A percentile compares a stretch with the other conserved stretches of the same genome.
Evolutionary conservation across 2,888 invertebrate species (phyloP).

Genomic region (Toxonevra muliebris): DNA sequence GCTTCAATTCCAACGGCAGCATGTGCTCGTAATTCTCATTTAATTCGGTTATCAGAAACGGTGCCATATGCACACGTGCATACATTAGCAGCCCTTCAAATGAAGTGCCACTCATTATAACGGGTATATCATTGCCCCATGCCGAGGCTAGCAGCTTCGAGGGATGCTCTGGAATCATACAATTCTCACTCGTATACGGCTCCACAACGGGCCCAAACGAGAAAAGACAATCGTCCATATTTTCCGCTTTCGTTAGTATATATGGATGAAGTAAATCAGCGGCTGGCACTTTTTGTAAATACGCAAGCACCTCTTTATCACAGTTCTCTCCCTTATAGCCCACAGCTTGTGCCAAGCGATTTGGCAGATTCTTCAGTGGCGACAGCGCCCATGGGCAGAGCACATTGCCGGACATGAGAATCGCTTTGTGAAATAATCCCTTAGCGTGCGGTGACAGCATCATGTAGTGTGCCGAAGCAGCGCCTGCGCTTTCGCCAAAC

Average conservation of each 20-base stretch:
- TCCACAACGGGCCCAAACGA: constrained; percentile 61
- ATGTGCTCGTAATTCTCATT: constrained; percentile 51
- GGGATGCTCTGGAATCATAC: constrained; percentile 54
- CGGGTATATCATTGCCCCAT: constrained; percentile 61
- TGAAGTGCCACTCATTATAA: constrained; percentile 60
- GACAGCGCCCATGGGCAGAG: constrained; percentile 55
- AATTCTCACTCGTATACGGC: constrained; percentile 52
- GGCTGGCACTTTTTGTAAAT: constrained; percentile 43
- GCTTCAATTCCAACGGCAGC: constrained; percentile 52
- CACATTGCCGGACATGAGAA: constrained; percentile 57
- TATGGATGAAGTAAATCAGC: constrained; percentile 48
- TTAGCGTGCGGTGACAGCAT: constrained; percentile 64
- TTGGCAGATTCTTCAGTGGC: constrained; percentile 45
- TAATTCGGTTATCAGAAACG: constrained; percentile 48
- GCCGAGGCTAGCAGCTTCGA: constrained; percentile 47
- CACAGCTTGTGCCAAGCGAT: constrained; percentile 51
- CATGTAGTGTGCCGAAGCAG: constrained; percentile 64
- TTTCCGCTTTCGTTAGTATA: constrained; percentile 50
- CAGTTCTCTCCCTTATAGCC: constrained; percentile 48
- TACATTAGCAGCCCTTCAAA: constrained; percentile 60
- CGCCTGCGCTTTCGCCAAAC: constrained; percentile 68
- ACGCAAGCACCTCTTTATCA: constrained; percentile 49
- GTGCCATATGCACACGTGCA: constrained; percentile 48
- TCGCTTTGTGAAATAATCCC: constrained; percentile 60
- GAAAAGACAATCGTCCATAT: constrained; percentile 52